Conservation (phyloP, 2,113 vertebrate genomes). For the Saccopteryx bilineata region DNA sequence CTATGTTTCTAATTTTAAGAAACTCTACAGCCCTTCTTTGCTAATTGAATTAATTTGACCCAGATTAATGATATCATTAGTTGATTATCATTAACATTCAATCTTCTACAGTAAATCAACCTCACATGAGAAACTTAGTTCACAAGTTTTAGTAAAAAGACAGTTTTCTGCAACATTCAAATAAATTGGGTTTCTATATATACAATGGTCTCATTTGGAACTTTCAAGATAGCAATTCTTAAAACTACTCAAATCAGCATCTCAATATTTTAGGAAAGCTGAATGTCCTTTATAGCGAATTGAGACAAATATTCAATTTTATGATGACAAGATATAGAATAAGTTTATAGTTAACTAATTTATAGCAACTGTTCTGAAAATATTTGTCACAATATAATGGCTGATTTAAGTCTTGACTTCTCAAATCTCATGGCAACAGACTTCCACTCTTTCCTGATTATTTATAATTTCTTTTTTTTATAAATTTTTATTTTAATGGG, state of each 20-base stretch:
- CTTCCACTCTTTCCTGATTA: not conserved
- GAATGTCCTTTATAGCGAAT: not conserved
- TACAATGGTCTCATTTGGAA: not conserved
- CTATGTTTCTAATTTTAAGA: slow-evolving; percentile 48
- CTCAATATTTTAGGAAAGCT: not conserved
- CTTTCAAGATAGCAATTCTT: not conserved
- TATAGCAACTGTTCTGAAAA: not conserved
- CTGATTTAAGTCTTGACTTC: slow-evolving; percentile 10
- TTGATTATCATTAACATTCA: slow-evolving; percentile 36
- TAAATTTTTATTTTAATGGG: too few species aligned
- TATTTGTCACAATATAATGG: not conserved
- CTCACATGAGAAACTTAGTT: slow-evolving; percentile 13
- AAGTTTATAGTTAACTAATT: slow-evolving; percentile 39
- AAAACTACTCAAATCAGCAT: slow-evolving; percentile 35
- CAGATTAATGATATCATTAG: not conserved
- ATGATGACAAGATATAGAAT: not conserved
- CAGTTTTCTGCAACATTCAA: not conserved
- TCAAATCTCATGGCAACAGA: not conserved
- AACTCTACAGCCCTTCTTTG: not conserved
- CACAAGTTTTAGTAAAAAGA: slow-evolving; percentile 8
- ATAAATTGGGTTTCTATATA: slow-evolving; percentile 18
- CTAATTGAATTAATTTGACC: not conserved
- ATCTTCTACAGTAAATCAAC: not conserved
- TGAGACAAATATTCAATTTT: slow-evolving; percentile 30
- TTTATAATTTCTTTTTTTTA: too few species aligned